These are phyloP conservation scores for Melipona quadrifasciata DNA, from an alignment of 1,140 invertebrate genomes.

Conservation along the genomic window DNA sequence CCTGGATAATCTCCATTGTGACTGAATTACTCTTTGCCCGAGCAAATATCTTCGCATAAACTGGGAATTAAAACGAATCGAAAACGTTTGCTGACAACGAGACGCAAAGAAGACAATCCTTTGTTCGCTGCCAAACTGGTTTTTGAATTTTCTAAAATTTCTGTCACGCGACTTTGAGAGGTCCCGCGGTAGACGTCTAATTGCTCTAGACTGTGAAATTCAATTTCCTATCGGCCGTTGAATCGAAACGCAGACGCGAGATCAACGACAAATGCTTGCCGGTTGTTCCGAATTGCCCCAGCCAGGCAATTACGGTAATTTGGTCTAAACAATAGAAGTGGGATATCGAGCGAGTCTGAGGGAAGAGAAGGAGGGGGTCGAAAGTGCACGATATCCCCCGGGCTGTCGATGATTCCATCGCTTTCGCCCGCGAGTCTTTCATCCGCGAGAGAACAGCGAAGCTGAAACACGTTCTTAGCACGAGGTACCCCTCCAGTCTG, in stretches of 20 bases:
- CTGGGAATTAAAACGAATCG: no score
- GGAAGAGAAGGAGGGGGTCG: not conserved
- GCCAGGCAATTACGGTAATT: not conserved
- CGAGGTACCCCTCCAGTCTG: constrained; percentile 62
- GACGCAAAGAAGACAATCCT: no score
- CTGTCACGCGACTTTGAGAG: no score
- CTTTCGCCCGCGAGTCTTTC: constrained; percentile 42
- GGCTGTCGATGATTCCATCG: constrained; percentile 41
- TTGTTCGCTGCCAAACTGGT: no score
- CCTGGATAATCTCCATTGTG: no score
- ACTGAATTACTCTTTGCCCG: no score
- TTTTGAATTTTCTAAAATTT: no score
- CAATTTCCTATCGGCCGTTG: no score
- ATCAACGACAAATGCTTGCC: not conserved
- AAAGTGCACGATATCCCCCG: constrained; percentile 18
- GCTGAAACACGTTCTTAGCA: constrained; percentile 45
- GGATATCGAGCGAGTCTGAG: not conserved
- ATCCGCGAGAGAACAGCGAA: constrained; percentile 33
- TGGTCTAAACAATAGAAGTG: not conserved
- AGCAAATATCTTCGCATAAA: no score
- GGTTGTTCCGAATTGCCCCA: not conserved
- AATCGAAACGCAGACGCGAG: not conserved
- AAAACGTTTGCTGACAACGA: no score
- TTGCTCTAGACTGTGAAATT: no score
- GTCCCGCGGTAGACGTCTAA: no score